Evolutionary conservation across 1,140 invertebrate species (phyloP), one percentile per base, ranked within the genome.

Genomic region (Pseudomyrmex concolor): DNA sequence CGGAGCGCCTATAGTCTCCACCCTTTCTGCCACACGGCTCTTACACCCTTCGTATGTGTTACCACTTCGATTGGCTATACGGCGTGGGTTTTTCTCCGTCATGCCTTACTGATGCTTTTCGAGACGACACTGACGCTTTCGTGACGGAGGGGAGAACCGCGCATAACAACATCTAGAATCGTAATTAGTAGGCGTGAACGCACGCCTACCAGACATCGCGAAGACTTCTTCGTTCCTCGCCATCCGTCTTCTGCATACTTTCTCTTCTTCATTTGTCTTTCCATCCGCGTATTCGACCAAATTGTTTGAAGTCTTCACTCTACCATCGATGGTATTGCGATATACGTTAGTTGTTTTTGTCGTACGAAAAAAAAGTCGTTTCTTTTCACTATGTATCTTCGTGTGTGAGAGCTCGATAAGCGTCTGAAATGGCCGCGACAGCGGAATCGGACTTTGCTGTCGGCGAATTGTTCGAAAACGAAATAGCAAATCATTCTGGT

Each of bases 161-260:
- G 60, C 89, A 89, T 90, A 91, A 91, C 90, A 86, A 92, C 90
- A 86, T 92, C 89, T 90, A 90, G 88, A 91, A 91, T 91, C 88
- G 91, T 94, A 93, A 94, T 94, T 94, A 94, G 93, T 94, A 93
- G 93, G 93, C 93, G 93, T 93, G 86, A 92, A 89, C 89, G 74
- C 82, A 92, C 93, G 92, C 93, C 93, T 91, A 93, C 93, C 91
- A 91, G 91, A 93, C 91, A 91, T 91, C 90, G 87, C 50, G 67
- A n/a, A n/a, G n/a, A 84, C 81, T 66, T 64, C 60, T 84, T 87
- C 83, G 73, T 81, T 81, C 80, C 72, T 87, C 59, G 70, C 67
- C 77, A 50, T 87, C 48, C 34, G 5, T 34, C 34, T 34, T 34
- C 34, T 34, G 34, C 82, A 50, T 84, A 9, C 15, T 13, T 19